Base-by-base conservation (phyloP, 2,797 vertebrate species). In the Pseudocheirus occidentalis region DNA sequence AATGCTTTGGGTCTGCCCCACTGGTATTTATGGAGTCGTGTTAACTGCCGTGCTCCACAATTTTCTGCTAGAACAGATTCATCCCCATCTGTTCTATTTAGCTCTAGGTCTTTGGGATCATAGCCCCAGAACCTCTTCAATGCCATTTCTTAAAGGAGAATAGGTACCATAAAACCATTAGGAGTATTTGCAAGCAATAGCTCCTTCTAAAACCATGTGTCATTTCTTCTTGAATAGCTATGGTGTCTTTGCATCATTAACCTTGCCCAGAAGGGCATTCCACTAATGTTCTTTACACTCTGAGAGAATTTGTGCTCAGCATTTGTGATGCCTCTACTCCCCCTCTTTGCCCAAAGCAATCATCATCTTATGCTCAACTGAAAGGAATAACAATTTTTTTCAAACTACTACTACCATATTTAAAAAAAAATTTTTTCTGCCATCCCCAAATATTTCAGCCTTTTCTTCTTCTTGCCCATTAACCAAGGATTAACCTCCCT, bases 231-330 rank as follows among this genome's bases (percentile, higher is more conserved):
- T 93, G 90, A 93, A 55, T 92, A 57, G 28, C 54, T 94, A 34
- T 55, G 90, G 24, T n/a, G 93, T 90, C 58, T 90, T 97, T 93
- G 92, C 92, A 94, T 96, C 1, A 40, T 87, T 95, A 96, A 29
- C 50, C 29, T 95, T 54, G 73, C 92, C 58, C 0, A 0, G 91
- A 96, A 95, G 93, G 56, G n/a, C 1, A 87, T n/a, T 34, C 40
- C 95, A 40, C 62, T 93, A 92, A 92, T 31, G 53, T 95, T 97
- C 92, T 81, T 96, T 96, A 87, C 92, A 59, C 55, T 50, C 55
- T 56, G 14, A 95, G 93, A 93, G 89, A 98, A 96, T 93, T 94
- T 91, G 97, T 62, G 0, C 94, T 97, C 52, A 94, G 87, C 12
- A 52, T 95, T 89, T 55, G 1, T 21, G 55, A 94, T 89, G 50